Conservation (phyloP, 2,113 vertebrate genomes). For the Hystrix brachyura region DNA sequence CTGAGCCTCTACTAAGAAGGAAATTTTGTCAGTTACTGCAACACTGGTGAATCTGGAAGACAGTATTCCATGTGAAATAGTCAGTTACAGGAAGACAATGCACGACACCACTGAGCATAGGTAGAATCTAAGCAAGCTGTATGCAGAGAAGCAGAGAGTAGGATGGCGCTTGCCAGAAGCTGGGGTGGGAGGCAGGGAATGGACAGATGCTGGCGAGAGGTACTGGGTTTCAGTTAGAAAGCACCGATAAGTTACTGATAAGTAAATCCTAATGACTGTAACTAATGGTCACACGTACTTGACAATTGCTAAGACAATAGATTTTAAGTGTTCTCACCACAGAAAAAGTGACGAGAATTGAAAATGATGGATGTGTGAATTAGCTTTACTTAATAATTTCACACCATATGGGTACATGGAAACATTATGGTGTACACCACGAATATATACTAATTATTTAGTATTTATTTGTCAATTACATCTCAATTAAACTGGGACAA, state of each 20-base stretch:
- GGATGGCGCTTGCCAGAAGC: neutral
- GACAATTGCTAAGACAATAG: neutral
- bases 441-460: no score
- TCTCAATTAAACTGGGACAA: neutral
- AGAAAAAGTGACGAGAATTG: neutral
- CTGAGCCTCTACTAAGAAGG: neutral
- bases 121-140: neutral
- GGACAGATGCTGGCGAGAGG: neutral
- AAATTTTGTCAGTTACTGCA: neutral
- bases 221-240: neutral
- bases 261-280: neutral
- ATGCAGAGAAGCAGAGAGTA: neutral
- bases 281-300: no score
- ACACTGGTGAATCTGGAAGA: neutral
- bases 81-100: neutral
- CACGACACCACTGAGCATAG: neutral
- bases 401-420: neutral
- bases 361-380: neutral
- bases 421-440: neutral
- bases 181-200: rapidly evolving
- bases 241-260: no score
- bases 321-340: neutral
- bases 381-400: neutral
- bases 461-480: neutral
- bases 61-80: neutral